Percentiles rank a stretch among this genome's conserved stretches.
These are phyloP conservation scores for Proisotoma minuta DNA, from an alignment of 2,888 invertebrate genomes.

Conservation along the genomic window DNA sequence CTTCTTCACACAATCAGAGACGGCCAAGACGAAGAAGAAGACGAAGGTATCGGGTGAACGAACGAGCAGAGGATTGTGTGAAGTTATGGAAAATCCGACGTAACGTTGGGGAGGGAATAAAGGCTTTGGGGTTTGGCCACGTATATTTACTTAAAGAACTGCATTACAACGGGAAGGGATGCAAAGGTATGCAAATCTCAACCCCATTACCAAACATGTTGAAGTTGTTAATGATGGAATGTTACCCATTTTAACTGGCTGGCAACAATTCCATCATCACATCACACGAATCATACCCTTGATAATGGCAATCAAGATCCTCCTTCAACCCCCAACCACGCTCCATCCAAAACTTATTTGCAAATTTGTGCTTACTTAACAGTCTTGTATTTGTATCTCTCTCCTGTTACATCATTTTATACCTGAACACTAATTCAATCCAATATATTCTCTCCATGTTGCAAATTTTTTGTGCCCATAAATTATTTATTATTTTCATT, in stretches of 20 bases:
- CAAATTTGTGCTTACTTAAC: background rate
- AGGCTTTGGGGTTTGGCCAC: background rate
- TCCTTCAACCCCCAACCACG: background rate
- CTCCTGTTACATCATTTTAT: constrained; percentile 1
- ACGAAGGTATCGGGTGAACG: background rate
- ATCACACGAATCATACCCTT: background rate
- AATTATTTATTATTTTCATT: constrained; percentile 4
- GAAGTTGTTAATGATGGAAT: background rate
- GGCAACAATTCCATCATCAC: background rate
- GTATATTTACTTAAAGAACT: background rate
- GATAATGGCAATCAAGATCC: background rate
- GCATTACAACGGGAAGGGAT: constrained; percentile 18
- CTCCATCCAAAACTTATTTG: background rate
- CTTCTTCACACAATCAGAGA: background rate
- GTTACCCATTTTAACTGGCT: background rate
- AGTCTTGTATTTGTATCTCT: background rate
- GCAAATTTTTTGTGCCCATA: constrained; percentile 1
- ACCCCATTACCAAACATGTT: background rate
- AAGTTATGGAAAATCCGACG: background rate
- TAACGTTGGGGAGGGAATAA: background rate
- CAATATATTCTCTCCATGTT: background rate
- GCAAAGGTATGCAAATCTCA: constrained; percentile 2
- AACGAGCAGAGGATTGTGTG: background rate
- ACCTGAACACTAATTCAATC: background rate
- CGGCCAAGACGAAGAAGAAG: background rate